Base-by-base conservation (phyloP, 2,797 vertebrate species). In the Hybognathus amarus region DNA sequence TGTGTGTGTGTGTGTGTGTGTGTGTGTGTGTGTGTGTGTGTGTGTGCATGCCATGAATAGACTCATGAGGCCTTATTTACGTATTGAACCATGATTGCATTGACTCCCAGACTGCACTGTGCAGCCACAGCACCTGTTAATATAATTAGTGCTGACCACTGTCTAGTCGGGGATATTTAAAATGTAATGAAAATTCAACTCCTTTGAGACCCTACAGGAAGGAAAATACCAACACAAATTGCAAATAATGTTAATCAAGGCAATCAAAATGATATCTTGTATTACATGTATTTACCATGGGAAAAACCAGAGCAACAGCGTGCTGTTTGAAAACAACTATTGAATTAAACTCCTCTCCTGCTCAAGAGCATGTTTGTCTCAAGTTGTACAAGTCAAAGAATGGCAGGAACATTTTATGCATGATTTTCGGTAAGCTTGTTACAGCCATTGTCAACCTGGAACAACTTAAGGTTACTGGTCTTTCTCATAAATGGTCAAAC, bases 121-220 rank as follows among this genome's bases (percentile, higher is more conserved):
- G 27, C 54, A 24, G 24, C 42, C 45, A 42, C 10, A 18, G 33
- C 20, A n/a, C 17, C 45, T 17, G 38, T 82, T 67, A 76, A 67
- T 67, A 20, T 33, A 76, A 82, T 82, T 68, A 67, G 71, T 45
- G n/a, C n/a, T 54, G 45, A 82, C 71, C 80, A 76, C 45, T 82
- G 30, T 66, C 45, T 75, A 20, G 30, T 82, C 33, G 20, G 22
- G 61, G 22, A 82, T 42, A 54, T 80, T 52, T 56, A 24, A 76
- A 64, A 54, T 66, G 5, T n/a, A 67, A 54, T 76, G 1, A 30
- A 66, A 30, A 50, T 67, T 66, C 3, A 13, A 61, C 27, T 64
- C 13, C 36, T 73, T 66, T 52, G 54, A 66, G 30, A 64, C 40
- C 22, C 27, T n/a, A n/a, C 63, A 79, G 63, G 63, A 77, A 45